Evolutionary conservation across 2,888 invertebrate genomes (phyloP).

Genomic region (Dicyrtoma fusca): DNA sequence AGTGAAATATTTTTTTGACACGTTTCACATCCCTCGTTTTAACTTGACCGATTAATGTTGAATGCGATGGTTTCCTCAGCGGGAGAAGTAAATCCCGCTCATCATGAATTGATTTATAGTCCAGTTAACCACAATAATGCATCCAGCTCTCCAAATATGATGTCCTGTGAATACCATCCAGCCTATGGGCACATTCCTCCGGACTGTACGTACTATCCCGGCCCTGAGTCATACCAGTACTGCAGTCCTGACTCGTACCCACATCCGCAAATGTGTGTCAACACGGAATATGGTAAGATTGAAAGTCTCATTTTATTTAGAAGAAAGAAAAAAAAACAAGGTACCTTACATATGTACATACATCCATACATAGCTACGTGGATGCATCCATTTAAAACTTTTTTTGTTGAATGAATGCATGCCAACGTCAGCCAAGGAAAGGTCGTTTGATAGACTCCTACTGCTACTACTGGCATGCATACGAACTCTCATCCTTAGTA

Average conservation of each 20-base stretch:
- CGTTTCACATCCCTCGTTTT: not conserved
- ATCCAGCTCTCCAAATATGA: constrained; percentile 54
- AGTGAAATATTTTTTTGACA: not conserved
- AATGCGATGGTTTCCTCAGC: constrained; percentile 57
- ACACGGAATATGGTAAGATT: constrained; percentile 73
- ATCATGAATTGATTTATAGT: constrained; percentile 55
- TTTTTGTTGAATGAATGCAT: too few species aligned
- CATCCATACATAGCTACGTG: too few species aligned
- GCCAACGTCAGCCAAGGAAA: too few species aligned
- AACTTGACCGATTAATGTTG: constrained; percentile 50
- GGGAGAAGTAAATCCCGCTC: constrained; percentile 56
- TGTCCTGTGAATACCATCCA: constrained; percentile 55
- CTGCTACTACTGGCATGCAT: too few species aligned
- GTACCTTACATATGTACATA: too few species aligned
- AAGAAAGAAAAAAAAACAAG: too few species aligned
- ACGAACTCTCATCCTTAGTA: too few species aligned
- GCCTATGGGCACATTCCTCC: constrained; percentile 54
- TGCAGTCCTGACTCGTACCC: constrained; percentile 52
- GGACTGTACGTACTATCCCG: constrained; percentile 55
- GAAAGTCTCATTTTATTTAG: not conserved
- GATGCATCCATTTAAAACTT: too few species aligned
- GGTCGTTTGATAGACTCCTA: too few species aligned
- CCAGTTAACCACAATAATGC: constrained; percentile 54
- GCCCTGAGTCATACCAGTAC: constrained; percentile 54
- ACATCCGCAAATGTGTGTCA: constrained; percentile 70